Conservation (phyloP, 2,888 invertebrate species). For the Habrosyne pyritoides region DNA sequence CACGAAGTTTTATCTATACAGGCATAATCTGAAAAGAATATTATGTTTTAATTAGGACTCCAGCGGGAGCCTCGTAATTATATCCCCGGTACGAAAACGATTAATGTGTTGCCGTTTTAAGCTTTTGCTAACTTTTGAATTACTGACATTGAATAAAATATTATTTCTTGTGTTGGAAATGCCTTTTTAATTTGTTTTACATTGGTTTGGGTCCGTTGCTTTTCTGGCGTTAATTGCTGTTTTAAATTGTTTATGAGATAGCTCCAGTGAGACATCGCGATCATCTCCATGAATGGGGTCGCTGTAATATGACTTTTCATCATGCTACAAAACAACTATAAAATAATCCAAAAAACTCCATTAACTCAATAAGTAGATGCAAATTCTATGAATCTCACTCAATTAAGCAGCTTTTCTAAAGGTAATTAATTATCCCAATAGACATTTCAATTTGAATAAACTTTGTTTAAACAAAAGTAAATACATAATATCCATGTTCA, state of each 20-base stretch:
- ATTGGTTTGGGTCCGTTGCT: not conserved
- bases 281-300: not conserved
- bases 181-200: not conserved
- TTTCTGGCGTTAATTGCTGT: not conserved
- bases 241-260: not conserved
- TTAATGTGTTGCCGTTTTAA: not conserved
- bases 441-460: not conserved
- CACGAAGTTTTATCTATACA: not conserved
- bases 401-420: too few relatives aligned
- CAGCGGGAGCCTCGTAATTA: not conserved
- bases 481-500: not conserved
- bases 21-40: not conserved
- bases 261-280: not conserved
- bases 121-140: not conserved
- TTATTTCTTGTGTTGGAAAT: not conserved
- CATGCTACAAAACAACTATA: too few relatives aligned
- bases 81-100: not conserved
- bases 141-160: not conserved
- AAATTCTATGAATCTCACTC: too few relatives aligned
- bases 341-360: too few relatives aligned
- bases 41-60: not conserved
- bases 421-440: too few relatives aligned
- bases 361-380: too few relatives aligned
- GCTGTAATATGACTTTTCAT: not conserved
- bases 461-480: not conserved